phyloP scores from a whole-genome alignment of 2,888 invertebrate species.

The Chalcosyrphus nemorum region DNA sequence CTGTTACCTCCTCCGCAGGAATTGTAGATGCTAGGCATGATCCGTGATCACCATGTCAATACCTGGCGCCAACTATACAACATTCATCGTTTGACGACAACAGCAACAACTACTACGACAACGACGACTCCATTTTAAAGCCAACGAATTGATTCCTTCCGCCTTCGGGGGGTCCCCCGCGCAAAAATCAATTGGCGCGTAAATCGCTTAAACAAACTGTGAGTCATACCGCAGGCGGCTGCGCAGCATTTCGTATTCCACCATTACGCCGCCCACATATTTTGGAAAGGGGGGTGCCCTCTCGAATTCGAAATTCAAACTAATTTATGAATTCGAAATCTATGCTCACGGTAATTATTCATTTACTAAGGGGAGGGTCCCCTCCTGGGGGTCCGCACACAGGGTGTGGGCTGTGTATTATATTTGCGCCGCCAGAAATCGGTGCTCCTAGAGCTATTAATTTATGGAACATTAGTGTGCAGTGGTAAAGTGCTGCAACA shows the following conservation, averaged over 20 bases:
- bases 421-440: slow-evolving; percentile 9
- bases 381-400: slow-evolving; percentile 27
- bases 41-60: slow-evolving; percentile 52
- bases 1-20: slow-evolving; percentile 60
- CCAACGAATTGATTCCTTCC: slow-evolving; percentile 47
- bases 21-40: slow-evolving; percentile 46
- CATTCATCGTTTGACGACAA: slow-evolving; percentile 62
- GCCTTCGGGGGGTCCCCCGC: slow-evolving; percentile 4
- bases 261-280: slow-evolving; percentile 57
- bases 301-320: slow-evolving; percentile 43
- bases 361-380: slow-evolving; percentile 37
- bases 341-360: slow-evolving; percentile 61
- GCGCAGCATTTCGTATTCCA: slow-evolving; percentile 20
- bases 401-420: slow-evolving; percentile 55
- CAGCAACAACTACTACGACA: slow-evolving; percentile 20
- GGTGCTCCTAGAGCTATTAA: slow-evolving; percentile 56
- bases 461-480: slow-evolving; percentile 61
- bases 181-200: slow-evolving; percentile 64
- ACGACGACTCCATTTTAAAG: slow-evolving; percentile 48
- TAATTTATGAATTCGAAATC: slow-evolving; percentile 69
- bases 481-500: slow-evolving; percentile 48
- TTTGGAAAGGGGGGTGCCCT: slow-evolving; percentile 45
- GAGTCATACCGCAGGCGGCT: slow-evolving; percentile 58
- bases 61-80: slow-evolving; percentile 66
- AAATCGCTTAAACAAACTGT: slow-evolving; percentile 60